Conservation (phyloP, 2,797 vertebrate species). For the Chaunax sp. region DNA sequence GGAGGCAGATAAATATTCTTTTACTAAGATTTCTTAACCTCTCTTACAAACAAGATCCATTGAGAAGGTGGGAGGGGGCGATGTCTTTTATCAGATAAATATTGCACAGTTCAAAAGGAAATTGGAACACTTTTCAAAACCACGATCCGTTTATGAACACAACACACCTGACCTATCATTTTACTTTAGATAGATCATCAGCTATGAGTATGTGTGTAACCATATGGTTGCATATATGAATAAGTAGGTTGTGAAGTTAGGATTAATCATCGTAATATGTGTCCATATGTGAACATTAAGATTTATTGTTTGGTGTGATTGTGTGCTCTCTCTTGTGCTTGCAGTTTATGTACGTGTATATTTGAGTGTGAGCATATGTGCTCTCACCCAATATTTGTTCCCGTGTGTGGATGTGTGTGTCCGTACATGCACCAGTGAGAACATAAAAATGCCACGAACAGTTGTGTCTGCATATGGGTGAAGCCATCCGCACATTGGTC, state of each 20-base stretch:
- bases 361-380: slow-evolving; percentile 24
- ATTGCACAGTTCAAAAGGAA: slow-evolving; percentile 54
- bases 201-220: slow-evolving; percentile 1
- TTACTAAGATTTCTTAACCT: slow-evolving; percentile 29
- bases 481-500: slow-evolving; percentile 55
- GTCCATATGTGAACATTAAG: slow-evolving; percentile 34
- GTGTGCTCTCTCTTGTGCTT: slow-evolving; percentile 11
- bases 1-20: slow-evolving; percentile 32
- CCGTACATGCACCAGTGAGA: slow-evolving; percentile 27
- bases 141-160: slow-evolving; percentile 33
- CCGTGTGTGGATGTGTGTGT: slow-evolving; percentile 4
- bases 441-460: slow-evolving; percentile 61
- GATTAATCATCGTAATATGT: slow-evolving; percentile 53
- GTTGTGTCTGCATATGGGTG: slow-evolving; percentile 65
- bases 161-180: slow-evolving; percentile 26
- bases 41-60: slow-evolving; percentile 25
- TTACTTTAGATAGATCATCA: slow-evolving; percentile 18
- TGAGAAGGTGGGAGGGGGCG: slow-evolving; percentile 16
- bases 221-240: slow-evolving; percentile 26
- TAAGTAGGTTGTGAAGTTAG: slow-evolving; percentile 28
- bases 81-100: slow-evolving; percentile 40
- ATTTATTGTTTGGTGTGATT: slow-evolving; percentile 50
- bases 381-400: slow-evolving; percentile 1
- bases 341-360: slow-evolving; percentile 15
- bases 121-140: slow-evolving; percentile 28